Evolutionary conservation across 2,113 vertebrate species (phyloP).

Genomic region (Petroica traversi): DNA sequence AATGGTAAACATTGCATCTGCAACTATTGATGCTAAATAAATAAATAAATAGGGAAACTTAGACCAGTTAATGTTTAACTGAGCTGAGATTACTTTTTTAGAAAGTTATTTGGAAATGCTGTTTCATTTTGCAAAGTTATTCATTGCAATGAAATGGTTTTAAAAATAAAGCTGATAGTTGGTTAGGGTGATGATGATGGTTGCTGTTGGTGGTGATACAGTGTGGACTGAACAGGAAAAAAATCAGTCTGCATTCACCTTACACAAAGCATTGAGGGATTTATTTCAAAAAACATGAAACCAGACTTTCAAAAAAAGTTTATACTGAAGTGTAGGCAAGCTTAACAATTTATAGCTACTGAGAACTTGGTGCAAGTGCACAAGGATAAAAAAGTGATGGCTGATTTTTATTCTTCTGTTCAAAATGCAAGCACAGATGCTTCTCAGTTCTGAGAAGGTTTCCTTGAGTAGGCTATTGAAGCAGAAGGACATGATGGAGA

Average conservation of each 20-base stretch:
- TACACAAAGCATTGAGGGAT: neutral
- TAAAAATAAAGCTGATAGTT: neutral
- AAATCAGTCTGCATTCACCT: neutral
- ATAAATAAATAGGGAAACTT: neutral
- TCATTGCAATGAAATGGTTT: neutral
- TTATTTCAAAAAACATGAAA: slow-evolving; percentile 48
- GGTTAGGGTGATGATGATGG: neutral
- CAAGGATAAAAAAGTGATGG: slow-evolving; percentile 31
- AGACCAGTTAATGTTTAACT: neutral
- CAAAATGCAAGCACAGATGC: slow-evolving; percentile 75
- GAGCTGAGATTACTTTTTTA: neutral
- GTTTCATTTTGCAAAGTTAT: slow-evolving; percentile 21
- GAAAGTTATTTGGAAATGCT: slow-evolving; percentile 22
- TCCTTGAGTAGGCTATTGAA: slow-evolving; percentile 78
- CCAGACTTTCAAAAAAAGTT: slow-evolving; percentile 46
- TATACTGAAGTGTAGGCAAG: slow-evolving; percentile 3
- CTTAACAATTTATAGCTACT: slow-evolving; percentile 49
- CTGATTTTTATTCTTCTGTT: slow-evolving; percentile 74
- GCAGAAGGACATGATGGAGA: slow-evolving; percentile 79
- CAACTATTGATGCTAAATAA: slow-evolving; percentile 43
- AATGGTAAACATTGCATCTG: slow-evolving; percentile 51
- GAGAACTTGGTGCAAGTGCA: slow-evolving; percentile 40
- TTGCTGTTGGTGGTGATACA: neutral
- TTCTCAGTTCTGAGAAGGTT: slow-evolving; percentile 73
- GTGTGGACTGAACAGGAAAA: neutral